These are phyloP conservation scores for Petroica traversi DNA, from an alignment of 2,113 vertebrate species.

Conservation along the genomic window DNA sequence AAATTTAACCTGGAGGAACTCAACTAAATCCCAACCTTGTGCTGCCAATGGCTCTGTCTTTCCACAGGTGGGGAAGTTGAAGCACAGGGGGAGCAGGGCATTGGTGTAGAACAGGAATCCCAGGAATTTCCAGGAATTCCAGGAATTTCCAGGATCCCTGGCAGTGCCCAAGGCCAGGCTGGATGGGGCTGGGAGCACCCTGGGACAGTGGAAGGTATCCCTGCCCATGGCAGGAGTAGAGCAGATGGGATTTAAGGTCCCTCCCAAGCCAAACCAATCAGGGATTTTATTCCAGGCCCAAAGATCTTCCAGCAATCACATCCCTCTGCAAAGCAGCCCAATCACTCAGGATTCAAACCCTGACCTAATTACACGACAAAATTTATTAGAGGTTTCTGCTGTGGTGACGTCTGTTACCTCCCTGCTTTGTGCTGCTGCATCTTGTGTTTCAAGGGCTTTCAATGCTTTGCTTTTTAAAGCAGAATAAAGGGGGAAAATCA, in stretches of 20 bases:
- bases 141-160: too few relatives aligned
- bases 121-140: too few relatives aligned
- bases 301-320: accelerated
- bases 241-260: accelerated
- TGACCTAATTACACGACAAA: background rate
- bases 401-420: background rate
- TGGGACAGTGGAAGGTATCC: background rate
- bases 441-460: background rate
- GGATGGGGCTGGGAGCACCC: background rate
- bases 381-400: background rate
- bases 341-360: background rate
- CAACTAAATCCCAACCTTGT: accelerated
- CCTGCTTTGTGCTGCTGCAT: background rate
- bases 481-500: background rate
- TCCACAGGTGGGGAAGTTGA: accelerated
- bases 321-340: background rate
- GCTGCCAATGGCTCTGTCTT: accelerated
- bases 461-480: background rate
- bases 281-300: background rate
- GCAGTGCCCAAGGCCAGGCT: background rate
- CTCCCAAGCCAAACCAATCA: background rate
- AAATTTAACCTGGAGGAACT: accelerated
- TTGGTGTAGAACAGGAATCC: background rate
- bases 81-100: background rate
- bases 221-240: background rate